Evolutionary conservation across 1,140 invertebrate genomes (phyloP), one percentile per base, ranked within the genome.

Genomic region (Macrotrachela quadricornifera): DNA sequence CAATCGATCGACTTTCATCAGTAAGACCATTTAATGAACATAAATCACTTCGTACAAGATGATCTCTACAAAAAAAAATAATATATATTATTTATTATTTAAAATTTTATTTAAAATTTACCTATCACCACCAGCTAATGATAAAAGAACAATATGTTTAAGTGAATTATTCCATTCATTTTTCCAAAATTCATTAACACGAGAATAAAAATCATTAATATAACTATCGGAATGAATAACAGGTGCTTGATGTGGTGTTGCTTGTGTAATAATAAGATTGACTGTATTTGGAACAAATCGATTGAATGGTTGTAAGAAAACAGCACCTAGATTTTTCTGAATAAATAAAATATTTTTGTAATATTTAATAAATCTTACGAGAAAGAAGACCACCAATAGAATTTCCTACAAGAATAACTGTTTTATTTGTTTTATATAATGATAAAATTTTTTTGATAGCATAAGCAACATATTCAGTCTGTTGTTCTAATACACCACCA

Each of bases 381-480:
- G 46, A 46, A 9, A 54, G 39, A 10, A 54, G 36, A 10, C 53
- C 53, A 14, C 53, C 53, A 46, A 54, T 54, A 3, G 53, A 54
- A 43, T 54, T 54, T 15, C 53, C 53, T 16, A 54, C 40, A 12
- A 54, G 13, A 17, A 54, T n/a, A 17, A 54, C 46, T 38, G 11
- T 54, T 44, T 37, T 54, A 53, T 53, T 40, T 48, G 43, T 30
- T 40, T 15, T 6, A 53, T 53, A 30, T 38, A 47, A 45, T 40
- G 36, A 10, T 42, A 42, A 42, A 42, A 14, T 14, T 10, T 2
- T 42, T 14, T 42, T 1, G 10, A 42, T 14, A 4, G 41, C 41
- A 42, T 42, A 10, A 15, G 41, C 41, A 15, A 42, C 41, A 15
- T 4, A 42, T 1, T 45, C 1, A 11, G 53, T 49, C 40, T 54